These are phyloP conservation scores for Aporrectodea caliginosa DNA, from an alignment of 1,140 invertebrate genomes.

Conservation along the genomic window DNA sequence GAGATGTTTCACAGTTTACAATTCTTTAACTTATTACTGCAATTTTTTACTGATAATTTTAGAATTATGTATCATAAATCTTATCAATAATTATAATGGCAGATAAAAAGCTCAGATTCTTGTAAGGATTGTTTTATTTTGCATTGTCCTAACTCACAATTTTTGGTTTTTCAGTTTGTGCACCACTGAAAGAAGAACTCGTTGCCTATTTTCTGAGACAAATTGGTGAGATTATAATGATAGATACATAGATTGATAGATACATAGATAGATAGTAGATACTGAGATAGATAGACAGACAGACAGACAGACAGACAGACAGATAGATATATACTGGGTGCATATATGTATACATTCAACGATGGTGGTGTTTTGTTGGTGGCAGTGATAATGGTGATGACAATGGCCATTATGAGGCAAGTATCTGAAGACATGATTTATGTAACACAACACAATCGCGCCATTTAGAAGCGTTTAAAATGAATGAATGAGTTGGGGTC, in stretches of 20 bases:
- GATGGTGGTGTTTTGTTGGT: too few species aligned
- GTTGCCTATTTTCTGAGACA: neutral
- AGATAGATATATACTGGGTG: too few species aligned
- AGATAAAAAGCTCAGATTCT: too few species aligned
- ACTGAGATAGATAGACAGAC: too few species aligned
- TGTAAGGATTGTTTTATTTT: too few species aligned
- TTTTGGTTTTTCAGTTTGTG: neutral
- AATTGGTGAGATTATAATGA: neutral
- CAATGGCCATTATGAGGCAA: too few species aligned
- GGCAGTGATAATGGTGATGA: too few species aligned
- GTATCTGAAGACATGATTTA: neutral
- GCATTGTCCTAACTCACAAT: neutral
- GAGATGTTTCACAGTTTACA: neutral
- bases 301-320: too few species aligned
- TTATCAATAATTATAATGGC: neutral
- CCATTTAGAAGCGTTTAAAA: neutral
- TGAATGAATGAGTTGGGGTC: too few species aligned
- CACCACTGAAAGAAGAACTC: neutral
- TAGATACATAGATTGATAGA: too few species aligned
- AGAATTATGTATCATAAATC: neutral
- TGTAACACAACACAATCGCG: neutral
- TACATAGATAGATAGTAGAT: too few species aligned
- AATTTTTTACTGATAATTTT: neutral
- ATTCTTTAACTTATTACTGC: neutral
- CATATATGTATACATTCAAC: too few species aligned